These are phyloP conservation scores for Octonoba sinensis DNA, from an alignment of 2,888 invertebrate genomes.

Conservation along the genomic window DNA sequence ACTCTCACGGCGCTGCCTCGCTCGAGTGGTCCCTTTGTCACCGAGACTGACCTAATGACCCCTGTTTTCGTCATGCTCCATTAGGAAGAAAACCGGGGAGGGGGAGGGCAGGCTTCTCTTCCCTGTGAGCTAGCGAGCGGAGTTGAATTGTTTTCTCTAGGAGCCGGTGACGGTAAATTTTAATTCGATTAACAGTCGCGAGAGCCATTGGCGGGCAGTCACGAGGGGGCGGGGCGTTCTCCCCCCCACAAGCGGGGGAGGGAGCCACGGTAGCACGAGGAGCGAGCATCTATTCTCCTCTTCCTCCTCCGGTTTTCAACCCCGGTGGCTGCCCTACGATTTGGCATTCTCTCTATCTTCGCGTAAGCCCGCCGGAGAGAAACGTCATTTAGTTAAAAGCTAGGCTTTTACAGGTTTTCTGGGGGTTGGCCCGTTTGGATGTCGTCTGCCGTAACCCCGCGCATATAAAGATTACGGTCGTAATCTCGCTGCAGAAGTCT, in stretches of 20 bases:
- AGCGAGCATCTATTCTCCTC: slow-evolving; percentile 16
- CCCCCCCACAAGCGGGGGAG: slow-evolving; percentile 13
- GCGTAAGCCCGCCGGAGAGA: slow-evolving; percentile 22
- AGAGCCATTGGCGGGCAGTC: slow-evolving; percentile 63
- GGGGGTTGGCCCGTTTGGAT: neutral
- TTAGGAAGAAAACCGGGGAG: slow-evolving; percentile 36
- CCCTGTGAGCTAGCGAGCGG: slow-evolving; percentile 22
- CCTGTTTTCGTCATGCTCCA: slow-evolving; percentile 57
- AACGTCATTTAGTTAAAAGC: slow-evolving; percentile 61
- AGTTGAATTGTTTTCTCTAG: slow-evolving; percentile 22
- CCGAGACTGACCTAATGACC: slow-evolving; percentile 59
- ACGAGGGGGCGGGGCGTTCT: slow-evolving; percentile 56
- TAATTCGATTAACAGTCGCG: slow-evolving; percentile 65
- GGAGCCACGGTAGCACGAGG: slow-evolving; percentile 47
- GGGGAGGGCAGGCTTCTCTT: slow-evolving; percentile 10
- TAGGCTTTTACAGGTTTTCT: slow-evolving; percentile 25
- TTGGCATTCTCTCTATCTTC: slow-evolving; percentile 30
- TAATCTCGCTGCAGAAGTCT: neutral
- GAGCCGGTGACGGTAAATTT: slow-evolving; percentile 64
- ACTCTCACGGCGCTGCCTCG: too few species aligned
- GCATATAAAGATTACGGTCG: slow-evolving; percentile 23
- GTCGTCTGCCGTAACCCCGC: slow-evolving; percentile 12
- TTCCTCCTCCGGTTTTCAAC: slow-evolving; percentile 43
- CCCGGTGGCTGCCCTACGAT: slow-evolving; percentile 41
- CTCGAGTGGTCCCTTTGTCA: slow-evolving; percentile 20